phyloP scores from a whole-genome alignment of 1,140 invertebrate species.

The Solen grandis region DNA sequence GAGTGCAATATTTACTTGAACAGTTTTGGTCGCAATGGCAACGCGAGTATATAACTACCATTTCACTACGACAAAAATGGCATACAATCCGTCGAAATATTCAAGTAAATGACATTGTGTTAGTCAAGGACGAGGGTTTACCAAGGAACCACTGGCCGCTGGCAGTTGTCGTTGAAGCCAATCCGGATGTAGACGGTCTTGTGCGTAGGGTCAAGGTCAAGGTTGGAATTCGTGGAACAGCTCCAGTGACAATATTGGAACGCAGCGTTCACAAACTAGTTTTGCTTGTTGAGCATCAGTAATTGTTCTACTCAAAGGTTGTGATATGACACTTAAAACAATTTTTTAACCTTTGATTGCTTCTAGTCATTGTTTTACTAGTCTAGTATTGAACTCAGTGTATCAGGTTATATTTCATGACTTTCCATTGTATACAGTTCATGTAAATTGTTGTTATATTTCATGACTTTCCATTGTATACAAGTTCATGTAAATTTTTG shows the following conservation, averaged over 20 bases:
- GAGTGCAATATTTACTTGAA: constrained; percentile 55
- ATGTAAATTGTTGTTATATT: too few relatives aligned
- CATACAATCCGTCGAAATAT: constrained; percentile 45
- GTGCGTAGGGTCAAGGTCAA: constrained; percentile 57
- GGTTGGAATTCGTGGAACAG: constrained; percentile 15
- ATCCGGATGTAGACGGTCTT: constrained; percentile 57
- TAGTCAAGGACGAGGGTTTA: constrained; percentile 48
- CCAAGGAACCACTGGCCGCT: constrained; percentile 44
- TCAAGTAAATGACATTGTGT: constrained; percentile 58
- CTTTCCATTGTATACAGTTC: too few relatives aligned
- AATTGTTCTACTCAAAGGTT: background rate
- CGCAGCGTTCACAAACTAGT: constrained; percentile 15
- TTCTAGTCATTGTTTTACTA: too few relatives aligned
- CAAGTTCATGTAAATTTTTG: too few relatives aligned
- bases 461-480: too few relatives aligned
- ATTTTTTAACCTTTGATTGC: too few relatives aligned
- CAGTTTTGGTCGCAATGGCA: constrained; percentile 62
- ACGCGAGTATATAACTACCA: constrained; percentile 36
- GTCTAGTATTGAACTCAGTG: too few relatives aligned
- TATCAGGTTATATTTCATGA: too few relatives aligned
- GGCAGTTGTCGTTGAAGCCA: constrained; percentile 51
- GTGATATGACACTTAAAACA: too few relatives aligned
- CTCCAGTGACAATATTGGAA: constrained; percentile 2
- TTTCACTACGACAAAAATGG: constrained; percentile 56
- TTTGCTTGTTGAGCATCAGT: constrained; percentile 16